Base-by-base conservation (phyloP, 2,113 vertebrate species). In the Lethenteron reissneri region DNA sequence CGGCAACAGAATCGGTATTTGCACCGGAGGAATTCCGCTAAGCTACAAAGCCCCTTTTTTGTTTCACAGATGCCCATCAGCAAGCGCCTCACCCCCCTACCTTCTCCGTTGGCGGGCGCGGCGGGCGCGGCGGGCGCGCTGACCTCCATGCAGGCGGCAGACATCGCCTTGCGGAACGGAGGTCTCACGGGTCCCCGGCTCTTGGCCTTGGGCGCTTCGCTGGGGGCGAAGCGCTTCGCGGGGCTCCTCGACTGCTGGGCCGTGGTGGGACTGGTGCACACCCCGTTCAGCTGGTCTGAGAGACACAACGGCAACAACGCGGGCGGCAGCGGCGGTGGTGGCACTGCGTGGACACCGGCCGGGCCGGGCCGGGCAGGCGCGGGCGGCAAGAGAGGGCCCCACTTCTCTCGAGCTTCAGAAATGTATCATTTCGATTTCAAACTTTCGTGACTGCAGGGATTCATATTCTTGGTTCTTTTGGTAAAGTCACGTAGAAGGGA, bases 101-200 rank as follows among this genome's bases (percentile, higher is more conserved):
- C 64, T 68, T 68, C 64, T 68, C 64, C 64, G 25, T 68, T 68
- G 64, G 64, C n/a, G 80, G 84, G 83, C 82, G 94, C 90, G 64
- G 64, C n/a, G 80, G 84, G 83, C 82, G 94, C 90, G 80, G 94
- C 84, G 76, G 94, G 92, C 80, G 97, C 85, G 80, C 91, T 87
- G 81, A 99, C 87, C 81, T 99, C 94, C 90, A 99, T 97, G 86
- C 94, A 99, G 81, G 94, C 94, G 73, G 94, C 92, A 73, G 94
- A 99, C 81, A 96, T 92, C 69, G 90, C 92, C 85, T 97, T 99
- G 79, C 94, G 85, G 83, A 99, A 99, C 73, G 94, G 94, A 58
- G 90, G 92, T 80, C 87, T 85, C 77, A 86, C 88, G 1, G 91
- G 85, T 76, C 87, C 87, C 70, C 94, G 86, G 75, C 90, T 90